Base-by-base conservation (phyloP, 2,888 invertebrate species). In the Operophtera brumata region DNA sequence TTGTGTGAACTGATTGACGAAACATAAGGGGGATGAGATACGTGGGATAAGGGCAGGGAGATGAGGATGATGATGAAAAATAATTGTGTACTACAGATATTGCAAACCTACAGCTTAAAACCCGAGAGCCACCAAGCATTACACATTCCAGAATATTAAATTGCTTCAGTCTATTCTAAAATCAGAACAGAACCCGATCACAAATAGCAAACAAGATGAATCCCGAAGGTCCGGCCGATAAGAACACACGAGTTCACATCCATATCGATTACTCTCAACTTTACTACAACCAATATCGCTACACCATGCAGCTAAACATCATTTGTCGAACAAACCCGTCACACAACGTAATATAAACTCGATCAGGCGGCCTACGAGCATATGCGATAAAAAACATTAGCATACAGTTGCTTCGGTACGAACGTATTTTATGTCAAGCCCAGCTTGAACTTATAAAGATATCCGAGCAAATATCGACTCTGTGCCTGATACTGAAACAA, bases 371-470 rank as follows among this genome's bases (percentile, higher is more conserved):
- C 68, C 73, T 71, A 68, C 67, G 59, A 65, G 66, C 75, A 73
- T 70, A 75, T 66, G 73, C 71, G 70, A 81, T 79, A 82, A 80
- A 83, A 79, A 76, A 73, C 75, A 79, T 82, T 82, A 81, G 75
- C 80, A 81, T 80, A 80, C 69, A 75, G 71, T 73, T 65, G 66
- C 66, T 66, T 67, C 67, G 69, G 67, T 64, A 70, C 59, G 57
- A 62, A 63, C 70, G 73, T 78, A 76, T 78, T 82, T 79, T 79
- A 80, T 77, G 73, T 68, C 71, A 66, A 71, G 73, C 73, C 71
- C 75, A 73, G 73, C 72, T 72, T 75, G 67, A 67, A 71, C 64
- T 66, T 66, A 65, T 55, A 62, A 35, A 40, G 43, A 9, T 37
- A 39, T 59, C 61, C 61, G 64, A 42, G 64, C 67, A 68, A 78